Evolutionary conservation across 2,888 invertebrate genomes (phyloP), one percentile per base, ranked within the genome.

Genomic region (Tanytarsus gracilentus): DNA sequence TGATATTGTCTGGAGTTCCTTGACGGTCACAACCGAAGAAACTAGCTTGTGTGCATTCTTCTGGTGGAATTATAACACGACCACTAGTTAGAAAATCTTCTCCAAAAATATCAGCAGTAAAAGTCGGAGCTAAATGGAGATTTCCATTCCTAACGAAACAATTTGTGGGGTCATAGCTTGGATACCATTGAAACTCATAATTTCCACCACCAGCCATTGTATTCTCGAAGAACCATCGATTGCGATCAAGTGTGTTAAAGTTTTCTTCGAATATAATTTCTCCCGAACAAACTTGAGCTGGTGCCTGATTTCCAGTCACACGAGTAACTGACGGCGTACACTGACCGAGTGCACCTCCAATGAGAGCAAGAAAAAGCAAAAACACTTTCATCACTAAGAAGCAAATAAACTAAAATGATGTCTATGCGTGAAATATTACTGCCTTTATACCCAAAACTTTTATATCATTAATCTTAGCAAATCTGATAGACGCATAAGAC

Each of bases 181-280:
- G 77, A 69, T 84, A 84, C 72, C 81, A 81, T 70, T 85, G 81
- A 70, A 85, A 85, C 69, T 85, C 84, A 80, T 81, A 81, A 69
- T 84, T 84, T 82, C 83, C 83, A 62, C 83, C 83, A 3, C 84
- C 83, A 27, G 77, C 72, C 23, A 83, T 70, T 1, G 83, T 83
- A 64, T 78, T 77, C 69, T 84, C 84, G 66, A 83, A 82, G 66
- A 80, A 76, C 84, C 84, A 84, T 64, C 74, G 79, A 63, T 77
- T 75, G 1, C 78, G 69, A 66, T 83, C 77, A 11, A 84, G 75
- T 1, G 69, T 69, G 21, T 81, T 70, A 68, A 84, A 84, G 21
- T 80, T 77, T 27, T 84, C 83, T 5, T 78, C 68, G 66, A 84
- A 85, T 66, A 86, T 78, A 49, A 83, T 69, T 5, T 72, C 77